Conservation (phyloP, 2,113 vertebrate genomes). For the Procavia capensis region DNA sequence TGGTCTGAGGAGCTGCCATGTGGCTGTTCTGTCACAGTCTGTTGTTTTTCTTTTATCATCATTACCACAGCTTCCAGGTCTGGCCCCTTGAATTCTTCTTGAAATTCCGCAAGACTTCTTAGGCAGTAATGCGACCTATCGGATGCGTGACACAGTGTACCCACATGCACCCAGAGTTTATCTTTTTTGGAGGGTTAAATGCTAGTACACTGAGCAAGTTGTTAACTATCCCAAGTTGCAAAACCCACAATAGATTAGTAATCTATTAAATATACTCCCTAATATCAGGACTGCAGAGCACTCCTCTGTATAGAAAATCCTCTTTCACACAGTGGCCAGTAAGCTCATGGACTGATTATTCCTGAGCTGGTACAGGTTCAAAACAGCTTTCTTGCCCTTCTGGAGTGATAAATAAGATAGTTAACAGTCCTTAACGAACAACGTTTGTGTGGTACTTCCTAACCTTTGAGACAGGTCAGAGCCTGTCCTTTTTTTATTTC, state of each 20-base stretch:
- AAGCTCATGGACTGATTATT: not conserved
- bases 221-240: not conserved
- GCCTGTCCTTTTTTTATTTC: not conserved
- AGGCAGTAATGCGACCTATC: not conserved
- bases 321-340: not conserved
- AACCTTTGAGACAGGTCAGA: conserved; percentile 21
- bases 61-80: not conserved
- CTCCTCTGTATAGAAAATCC: not conserved
- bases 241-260: not conserved
- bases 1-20: not conserved
- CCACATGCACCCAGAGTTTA: not conserved
- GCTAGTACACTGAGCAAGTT: not conserved
- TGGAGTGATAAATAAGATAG: not conserved
- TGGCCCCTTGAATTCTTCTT: conserved; percentile 40
- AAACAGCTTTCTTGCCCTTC: conserved; percentile 27
- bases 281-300: not conserved
- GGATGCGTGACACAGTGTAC: not conserved
- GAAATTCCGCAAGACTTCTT: conserved; percentile 42
- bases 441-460: not conserved
- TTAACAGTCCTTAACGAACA: not conserved
- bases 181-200: not conserved
- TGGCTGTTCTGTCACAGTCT: not conserved
- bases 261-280: not conserved
- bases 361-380: not conserved
- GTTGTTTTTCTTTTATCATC: not conserved